Evolutionary conservation across 2,113 vertebrate genomes (phyloP).

Genomic region (Platycercus adscitus): DNA sequence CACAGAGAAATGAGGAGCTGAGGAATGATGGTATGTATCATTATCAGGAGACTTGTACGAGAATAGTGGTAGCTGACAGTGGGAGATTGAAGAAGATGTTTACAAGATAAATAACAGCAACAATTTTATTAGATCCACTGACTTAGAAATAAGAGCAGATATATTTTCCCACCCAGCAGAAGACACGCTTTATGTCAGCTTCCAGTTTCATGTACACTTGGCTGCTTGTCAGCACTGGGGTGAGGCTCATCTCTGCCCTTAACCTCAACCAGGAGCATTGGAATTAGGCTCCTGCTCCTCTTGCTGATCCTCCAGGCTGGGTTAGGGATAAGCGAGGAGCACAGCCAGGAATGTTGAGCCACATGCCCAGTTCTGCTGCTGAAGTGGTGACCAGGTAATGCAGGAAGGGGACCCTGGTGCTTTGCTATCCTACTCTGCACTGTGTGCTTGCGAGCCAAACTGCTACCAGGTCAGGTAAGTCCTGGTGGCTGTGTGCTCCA

Average conservation of each 20-base stretch:
- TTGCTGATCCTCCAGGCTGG: not conserved
- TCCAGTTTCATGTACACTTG: not conserved
- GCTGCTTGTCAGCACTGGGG: not conserved
- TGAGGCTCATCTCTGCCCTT: not conserved
- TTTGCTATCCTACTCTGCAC: rapidly evolving
- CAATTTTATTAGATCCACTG: not conserved
- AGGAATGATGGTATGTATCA: not conserved
- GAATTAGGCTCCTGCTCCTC: not conserved
- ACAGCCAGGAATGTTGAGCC: not conserved
- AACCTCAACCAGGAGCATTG: not conserved
- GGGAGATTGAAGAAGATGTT: not conserved
- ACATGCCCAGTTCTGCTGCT: not conserved
- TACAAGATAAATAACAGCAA: slow-evolving; percentile 34
- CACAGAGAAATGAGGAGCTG: not conserved
- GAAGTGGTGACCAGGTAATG: not conserved
- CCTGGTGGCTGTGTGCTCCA: not conserved
- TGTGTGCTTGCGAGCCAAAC: not conserved
- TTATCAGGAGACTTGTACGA: not conserved
- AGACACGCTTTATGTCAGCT: not conserved
- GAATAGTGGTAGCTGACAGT: slow-evolving; percentile 13
- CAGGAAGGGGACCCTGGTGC: rapidly evolving
- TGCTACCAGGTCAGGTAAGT: not conserved
- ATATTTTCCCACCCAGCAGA: not conserved
- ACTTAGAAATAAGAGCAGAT: not conserved
- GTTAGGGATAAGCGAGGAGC: not conserved